Percentiles rank a stretch among this genome's conserved stretches.
Conservation (phyloP, 1,140 invertebrate genomes). For the Brachionus rubens region DNA sequence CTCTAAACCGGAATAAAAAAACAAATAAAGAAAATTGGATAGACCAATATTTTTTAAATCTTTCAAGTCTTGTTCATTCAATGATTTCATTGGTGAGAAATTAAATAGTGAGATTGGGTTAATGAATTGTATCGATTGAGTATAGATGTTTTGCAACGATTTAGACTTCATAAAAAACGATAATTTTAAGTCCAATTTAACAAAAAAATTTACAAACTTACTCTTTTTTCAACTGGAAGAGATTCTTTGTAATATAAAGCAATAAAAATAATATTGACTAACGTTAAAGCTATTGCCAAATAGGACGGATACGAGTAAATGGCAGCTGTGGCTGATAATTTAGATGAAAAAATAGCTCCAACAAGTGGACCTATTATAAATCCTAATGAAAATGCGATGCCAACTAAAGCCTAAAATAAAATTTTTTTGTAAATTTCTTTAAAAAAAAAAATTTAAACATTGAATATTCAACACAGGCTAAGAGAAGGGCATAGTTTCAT, state of each 20-base stretch:
- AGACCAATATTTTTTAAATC: constrained; percentile 72
- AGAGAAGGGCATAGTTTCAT: too few species aligned
- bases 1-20: constrained; percentile 93
- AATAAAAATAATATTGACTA: constrained; percentile 76
- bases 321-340: constrained; percentile 55
- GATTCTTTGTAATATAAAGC: constrained; percentile 77
- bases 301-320: constrained; percentile 82
- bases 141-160: constrained; percentile 67
- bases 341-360: constrained; percentile 69
- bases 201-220: constrained; percentile 51
- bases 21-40: constrained; percentile 90
- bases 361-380: constrained; percentile 93
- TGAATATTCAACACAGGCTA: not conserved
- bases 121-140: constrained; percentile 72
- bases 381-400: constrained; percentile 92
- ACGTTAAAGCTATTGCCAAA: constrained; percentile 75
- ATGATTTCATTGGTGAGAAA: constrained; percentile 62
- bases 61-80: constrained; percentile 49
- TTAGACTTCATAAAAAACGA: constrained; percentile 63
- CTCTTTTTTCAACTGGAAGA: constrained; percentile 68
- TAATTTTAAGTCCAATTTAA: not conserved
- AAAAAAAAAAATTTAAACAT: not conserved
- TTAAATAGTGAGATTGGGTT: constrained; percentile 69
- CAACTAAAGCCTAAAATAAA: constrained; percentile 76
- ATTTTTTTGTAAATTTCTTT: constrained; percentile 47